Evolutionary conservation across 2,113 vertebrate genomes (phyloP).

Genomic region (Alces alces): DNA sequence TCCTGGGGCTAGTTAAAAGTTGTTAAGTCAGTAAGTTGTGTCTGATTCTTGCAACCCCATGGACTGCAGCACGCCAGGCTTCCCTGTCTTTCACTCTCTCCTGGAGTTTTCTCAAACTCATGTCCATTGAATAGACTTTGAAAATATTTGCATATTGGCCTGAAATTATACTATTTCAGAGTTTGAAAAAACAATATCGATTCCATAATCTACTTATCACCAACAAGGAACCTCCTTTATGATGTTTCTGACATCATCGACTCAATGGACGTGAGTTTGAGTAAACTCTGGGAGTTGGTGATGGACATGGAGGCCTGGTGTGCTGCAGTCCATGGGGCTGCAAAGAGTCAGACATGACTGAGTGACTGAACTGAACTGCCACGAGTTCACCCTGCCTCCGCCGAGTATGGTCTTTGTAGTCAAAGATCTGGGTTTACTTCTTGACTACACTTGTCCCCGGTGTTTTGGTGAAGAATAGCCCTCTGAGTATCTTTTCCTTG

Average conservation of each 20-base stretch:
- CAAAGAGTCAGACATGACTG: background rate
- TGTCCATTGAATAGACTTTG: background rate
- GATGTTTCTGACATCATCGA: background rate
- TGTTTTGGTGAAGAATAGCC: background rate
- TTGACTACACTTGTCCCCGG: background rate
- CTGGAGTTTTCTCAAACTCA: background rate
- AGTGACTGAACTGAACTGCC: background rate
- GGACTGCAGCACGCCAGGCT: background rate
- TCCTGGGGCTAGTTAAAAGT: background rate
- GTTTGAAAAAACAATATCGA: background rate
- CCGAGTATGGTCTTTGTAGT: background rate
- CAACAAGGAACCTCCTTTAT: background rate
- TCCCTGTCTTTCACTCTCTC: background rate
- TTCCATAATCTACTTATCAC: background rate
- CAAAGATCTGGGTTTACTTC: background rate
- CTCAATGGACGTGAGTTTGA: background rate
- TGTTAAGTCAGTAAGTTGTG: background rate
- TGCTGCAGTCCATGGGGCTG: background rate
- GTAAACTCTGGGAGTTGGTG: background rate
- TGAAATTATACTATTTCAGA: background rate
- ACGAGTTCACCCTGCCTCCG: background rate
- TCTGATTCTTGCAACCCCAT: background rate
- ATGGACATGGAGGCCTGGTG: background rate
- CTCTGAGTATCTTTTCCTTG: background rate
- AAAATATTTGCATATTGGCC: background rate